Percentiles rank a stretch among this genome's conserved stretches.
Conservation (phyloP, 2,797 vertebrate species). For the Ptychobarbus kaznakovi region DNA sequence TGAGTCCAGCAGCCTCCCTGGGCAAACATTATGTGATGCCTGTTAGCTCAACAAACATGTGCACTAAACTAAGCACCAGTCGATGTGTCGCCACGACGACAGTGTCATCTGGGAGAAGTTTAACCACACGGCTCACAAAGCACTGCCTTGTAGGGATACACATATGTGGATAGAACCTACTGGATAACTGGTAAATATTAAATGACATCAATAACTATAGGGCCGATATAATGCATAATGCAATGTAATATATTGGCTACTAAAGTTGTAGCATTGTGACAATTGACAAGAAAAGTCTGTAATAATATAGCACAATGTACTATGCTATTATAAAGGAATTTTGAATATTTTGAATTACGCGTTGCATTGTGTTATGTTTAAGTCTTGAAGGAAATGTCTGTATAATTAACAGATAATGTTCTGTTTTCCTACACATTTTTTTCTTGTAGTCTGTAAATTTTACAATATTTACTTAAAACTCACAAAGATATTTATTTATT, state of each 20-base stretch:
- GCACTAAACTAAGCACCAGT: slow-evolving; percentile 27
- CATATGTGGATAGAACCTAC: slow-evolving; percentile 2
- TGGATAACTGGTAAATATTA: not conserved
- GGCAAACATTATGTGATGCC: slow-evolving; percentile 50
- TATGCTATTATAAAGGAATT: not conserved
- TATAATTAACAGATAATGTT: too few species aligned
- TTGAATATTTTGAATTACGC: too few species aligned
- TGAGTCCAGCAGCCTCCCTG: slow-evolving; percentile 50
- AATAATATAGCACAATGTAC: not conserved
- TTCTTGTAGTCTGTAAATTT: too few species aligned
- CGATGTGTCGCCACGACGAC: slow-evolving; percentile 50
- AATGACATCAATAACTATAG: not conserved
- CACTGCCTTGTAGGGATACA: slow-evolving; percentile 15
- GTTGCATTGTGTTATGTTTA: too few species aligned
- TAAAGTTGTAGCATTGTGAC: not conserved
- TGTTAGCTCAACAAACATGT: slow-evolving; percentile 58
- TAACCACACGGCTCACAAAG: slow-evolving; percentile 36
- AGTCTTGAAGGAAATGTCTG: too few species aligned
- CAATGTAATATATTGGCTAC: not conserved
- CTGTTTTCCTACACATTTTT: too few species aligned
- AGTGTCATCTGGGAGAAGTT: slow-evolving; percentile 36
- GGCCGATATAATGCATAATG: not conserved
- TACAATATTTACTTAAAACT: not conserved
- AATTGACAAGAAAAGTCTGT: not conserved
- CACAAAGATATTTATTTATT: not conserved